Evolutionary conservation across 2,797 vertebrate species (phyloP).

Genomic region (Paguma larvata): DNA sequence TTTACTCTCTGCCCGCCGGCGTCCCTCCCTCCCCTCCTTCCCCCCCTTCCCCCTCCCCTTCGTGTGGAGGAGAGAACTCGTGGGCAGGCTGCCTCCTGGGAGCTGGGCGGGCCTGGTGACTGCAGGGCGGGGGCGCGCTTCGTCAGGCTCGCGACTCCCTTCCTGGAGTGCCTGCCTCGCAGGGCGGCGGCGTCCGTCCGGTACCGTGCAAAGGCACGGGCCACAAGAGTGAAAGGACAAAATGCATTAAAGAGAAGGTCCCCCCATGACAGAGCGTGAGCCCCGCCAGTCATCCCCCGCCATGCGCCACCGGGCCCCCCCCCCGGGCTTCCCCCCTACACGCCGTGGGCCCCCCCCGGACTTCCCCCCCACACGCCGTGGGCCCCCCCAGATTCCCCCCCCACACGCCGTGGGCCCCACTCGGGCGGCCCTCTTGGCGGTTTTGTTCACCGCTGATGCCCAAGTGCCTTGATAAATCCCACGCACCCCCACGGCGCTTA

Average conservation of each 20-base stretch:
- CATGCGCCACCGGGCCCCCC: too few relatives aligned
- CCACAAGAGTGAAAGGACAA: not conserved
- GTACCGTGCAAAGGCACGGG: not conserved
- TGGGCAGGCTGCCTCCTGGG: not conserved
- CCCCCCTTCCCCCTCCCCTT: fast-evolving
- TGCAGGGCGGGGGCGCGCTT: too few relatives aligned
- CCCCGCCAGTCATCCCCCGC: too few relatives aligned
- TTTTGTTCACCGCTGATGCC: not conserved
- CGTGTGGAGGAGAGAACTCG: not conserved
- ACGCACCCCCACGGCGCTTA: not conserved
- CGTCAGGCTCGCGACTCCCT: too few relatives aligned
- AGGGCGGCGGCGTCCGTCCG: too few relatives aligned
- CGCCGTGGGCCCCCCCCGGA: not conserved
- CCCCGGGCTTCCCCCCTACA: too few relatives aligned
- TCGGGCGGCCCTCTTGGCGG: not conserved
- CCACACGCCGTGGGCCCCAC: not conserved
- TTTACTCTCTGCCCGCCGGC: not conserved
- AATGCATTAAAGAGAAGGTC: too few relatives aligned
- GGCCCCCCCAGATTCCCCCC: too few relatives aligned
- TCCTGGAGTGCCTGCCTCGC: too few relatives aligned
- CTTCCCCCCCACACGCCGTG: not conserved
- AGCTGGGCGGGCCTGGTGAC: too few relatives aligned
- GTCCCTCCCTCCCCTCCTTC: not conserved
- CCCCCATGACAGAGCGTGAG: not conserved
- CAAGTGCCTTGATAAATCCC: not conserved